A percentile compares a stretch with the other conserved stretches of the same genome.
Conservation (phyloP, 2,113 vertebrate species). For the Rhegmatorhina hoffmannsi region DNA sequence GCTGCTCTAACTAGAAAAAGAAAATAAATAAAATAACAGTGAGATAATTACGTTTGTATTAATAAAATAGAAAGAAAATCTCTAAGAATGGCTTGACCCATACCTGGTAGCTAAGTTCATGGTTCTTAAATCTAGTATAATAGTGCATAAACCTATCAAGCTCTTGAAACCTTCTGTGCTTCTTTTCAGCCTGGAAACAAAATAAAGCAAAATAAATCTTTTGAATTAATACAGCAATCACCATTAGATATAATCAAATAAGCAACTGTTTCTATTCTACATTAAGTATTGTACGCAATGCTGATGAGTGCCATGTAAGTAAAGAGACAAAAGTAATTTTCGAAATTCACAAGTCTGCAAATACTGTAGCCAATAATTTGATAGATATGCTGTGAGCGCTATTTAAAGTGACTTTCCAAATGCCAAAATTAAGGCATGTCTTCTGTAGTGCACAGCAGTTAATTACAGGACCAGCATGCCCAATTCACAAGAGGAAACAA, state of each 20-base stretch:
- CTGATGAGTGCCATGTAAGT: neutral
- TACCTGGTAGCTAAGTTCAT: conserved; percentile 98
- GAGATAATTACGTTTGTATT: neutral
- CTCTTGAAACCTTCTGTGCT: conserved; percentile 97
- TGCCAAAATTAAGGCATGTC: neutral
- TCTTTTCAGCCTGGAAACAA: conserved; percentile 90
- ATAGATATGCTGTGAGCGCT: neutral
- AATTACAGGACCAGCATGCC: neutral
- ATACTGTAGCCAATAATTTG: neutral
- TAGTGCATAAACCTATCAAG: conserved; percentile 99
- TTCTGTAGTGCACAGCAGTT: neutral
- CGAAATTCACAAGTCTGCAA: neutral
- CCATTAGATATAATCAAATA: neutral
- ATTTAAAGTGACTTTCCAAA: neutral
- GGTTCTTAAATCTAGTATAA: conserved; percentile 98
- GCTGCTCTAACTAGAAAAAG: conserved; percentile 89
- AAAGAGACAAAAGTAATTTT: neutral
- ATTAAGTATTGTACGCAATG: neutral
- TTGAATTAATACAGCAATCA: neutral
- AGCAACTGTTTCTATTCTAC: neutral
- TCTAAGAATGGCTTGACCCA: conserved; percentile 45
- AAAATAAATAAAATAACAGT: conserved; percentile 31
- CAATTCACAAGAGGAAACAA: neutral
- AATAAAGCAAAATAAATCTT: neutral
- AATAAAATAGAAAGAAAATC: conserved; percentile 1